These are phyloP conservation scores for Mongoloraphidia duomilia DNA, from an alignment of 2,888 invertebrate genomes.

Conservation along the genomic window DNA sequence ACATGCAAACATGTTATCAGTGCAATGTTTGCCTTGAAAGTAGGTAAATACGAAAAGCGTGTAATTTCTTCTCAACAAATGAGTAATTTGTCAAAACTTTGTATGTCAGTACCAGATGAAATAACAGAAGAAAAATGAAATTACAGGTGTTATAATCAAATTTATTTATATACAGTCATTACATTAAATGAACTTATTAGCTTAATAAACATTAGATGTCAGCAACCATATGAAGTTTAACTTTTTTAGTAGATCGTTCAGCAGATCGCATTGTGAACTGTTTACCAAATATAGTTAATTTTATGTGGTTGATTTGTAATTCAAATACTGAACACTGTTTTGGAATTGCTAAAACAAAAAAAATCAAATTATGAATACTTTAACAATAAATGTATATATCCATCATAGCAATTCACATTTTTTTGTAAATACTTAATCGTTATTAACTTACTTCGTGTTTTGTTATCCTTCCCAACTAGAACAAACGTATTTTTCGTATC, in stretches of 20 bases:
- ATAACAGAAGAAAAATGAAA: no score
- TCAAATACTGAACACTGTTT: slow-evolving; percentile 60
- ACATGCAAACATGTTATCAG: neutral
- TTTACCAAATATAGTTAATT: slow-evolving; percentile 60
- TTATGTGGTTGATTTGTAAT: slow-evolving; percentile 39
- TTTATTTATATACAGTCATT: no score
- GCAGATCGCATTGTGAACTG: slow-evolving; percentile 54
- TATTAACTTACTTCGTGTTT: slow-evolving; percentile 35
- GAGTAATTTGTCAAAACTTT: neutral
- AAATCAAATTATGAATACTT: neutral
- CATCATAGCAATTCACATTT: neutral
- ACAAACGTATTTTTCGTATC: slow-evolving; percentile 60
- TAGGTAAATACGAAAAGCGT: neutral
- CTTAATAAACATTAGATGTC: slow-evolving; percentile 29
- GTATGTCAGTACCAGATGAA: neutral
- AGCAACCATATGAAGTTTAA: slow-evolving; percentile 47
- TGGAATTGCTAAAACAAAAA: slow-evolving; percentile 46
- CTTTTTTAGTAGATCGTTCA: slow-evolving; percentile 60
- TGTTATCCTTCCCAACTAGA: slow-evolving; percentile 46
- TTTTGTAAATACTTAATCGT: slow-evolving; percentile 13
- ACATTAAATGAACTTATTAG: no score
- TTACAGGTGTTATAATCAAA: no score
- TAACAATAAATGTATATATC: neutral
- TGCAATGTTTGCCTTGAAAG: neutral
- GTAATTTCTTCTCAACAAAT: neutral